phyloP scores from a whole-genome alignment of 2,797 vertebrate species.

The Coilia nasus region DNA sequence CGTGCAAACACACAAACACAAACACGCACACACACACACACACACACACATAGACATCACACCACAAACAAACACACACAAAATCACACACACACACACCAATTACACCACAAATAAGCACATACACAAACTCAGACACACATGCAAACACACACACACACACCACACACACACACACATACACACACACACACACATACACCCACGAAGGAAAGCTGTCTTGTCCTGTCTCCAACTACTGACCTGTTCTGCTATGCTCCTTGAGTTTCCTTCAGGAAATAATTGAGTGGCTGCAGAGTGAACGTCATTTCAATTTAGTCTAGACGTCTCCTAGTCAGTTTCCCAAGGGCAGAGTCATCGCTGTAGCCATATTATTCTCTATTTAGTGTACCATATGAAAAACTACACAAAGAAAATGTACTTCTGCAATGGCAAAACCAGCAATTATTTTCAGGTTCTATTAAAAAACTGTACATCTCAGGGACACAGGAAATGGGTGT shows the following conservation, averaged over 20 bases:
- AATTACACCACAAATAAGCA: not conserved
- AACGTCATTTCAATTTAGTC: not conserved
- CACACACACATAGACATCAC: no score
- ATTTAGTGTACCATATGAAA: no score
- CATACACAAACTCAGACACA: not conserved
- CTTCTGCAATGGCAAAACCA: not conserved
- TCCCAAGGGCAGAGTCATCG: no score
- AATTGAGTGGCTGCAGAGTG: not conserved
- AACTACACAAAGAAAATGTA: not conserved
- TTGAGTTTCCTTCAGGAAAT: not conserved
- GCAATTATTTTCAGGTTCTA: not conserved
- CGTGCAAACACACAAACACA: no score
- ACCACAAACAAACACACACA: no score
- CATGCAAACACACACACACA: not conserved
- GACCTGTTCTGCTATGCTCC: not conserved
- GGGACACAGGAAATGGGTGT: not conserved
- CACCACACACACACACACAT: not conserved
- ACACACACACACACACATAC: not conserved
- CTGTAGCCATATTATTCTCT: no score
- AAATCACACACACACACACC: no score
- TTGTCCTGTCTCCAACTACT: not conserved
- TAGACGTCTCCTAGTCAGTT: not conserved
- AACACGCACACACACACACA: no score
- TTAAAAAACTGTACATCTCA: not conserved
- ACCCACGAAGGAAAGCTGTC: not conserved